Evolutionary conservation across 1,140 invertebrate species (phyloP), one percentile per base, ranked within the genome.

Genomic region (Cydia amplana): DNA sequence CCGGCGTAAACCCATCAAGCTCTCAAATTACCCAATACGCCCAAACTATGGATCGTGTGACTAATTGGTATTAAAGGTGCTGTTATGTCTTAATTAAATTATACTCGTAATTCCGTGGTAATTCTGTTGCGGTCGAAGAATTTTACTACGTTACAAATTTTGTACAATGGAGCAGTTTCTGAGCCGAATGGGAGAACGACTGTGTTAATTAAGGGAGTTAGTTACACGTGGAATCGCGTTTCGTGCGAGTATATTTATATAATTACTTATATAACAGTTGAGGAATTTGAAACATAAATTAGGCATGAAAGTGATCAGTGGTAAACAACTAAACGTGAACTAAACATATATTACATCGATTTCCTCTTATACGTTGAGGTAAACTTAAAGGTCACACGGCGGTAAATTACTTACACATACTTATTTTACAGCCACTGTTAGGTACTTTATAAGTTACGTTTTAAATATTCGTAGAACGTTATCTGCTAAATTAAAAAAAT

Each of bases 1-100:
- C 84, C 84, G 82, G 80, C 76, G 77, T 88, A 89, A 90, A 86
- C 81, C 85, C 82, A 90, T 90, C 88, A 89, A 80, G 78, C 80
- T 87, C 82, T 91, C 88, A 87, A 90, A 89, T 91, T 91, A 90
- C 88, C 80, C 74, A 82, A 78, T 82, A 87, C 88, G 88, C 88
- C 88, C 86, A 87, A 89, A 88, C 86, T 80, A 79, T 79, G 83
- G 83, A 85, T 85, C 82, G 88, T 91, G 85, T 89, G 87, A 91
- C 90, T 90, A 90, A 91, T 91, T 88, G 85, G 85, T 81, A 86
- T 91, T 87, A 90, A 87, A 87, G 82, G 81, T 86, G 86, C 82
- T 88, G 88, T 88, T 88, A 87, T 88, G 81, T 88, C 87, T 89
- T 90, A 91, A 91, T 91, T 91, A 89, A 90, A 91, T 91, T 90